Evolutionary conservation across 2,797 vertebrate genomes (phyloP), one percentile per base, ranked within the genome.

Genomic region (Prionace glauca): DNA sequence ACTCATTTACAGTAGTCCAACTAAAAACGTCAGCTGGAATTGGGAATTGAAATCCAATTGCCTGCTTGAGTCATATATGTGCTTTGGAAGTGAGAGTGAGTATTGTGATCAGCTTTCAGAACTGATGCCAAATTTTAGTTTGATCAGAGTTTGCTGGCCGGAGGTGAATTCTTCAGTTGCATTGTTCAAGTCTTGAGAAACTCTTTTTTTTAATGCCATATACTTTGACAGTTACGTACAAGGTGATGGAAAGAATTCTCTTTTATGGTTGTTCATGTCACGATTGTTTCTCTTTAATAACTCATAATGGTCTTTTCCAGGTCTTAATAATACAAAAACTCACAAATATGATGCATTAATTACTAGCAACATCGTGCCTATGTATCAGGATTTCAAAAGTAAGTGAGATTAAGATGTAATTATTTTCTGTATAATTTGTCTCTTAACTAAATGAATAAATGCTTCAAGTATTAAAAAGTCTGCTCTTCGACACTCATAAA

Each of bases 291-390:
- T 45, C 12, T 74, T 45, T 14, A 94, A 74, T 94, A 94, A 74
- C 32, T 50, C 12, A 12, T 77, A n/a, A 50, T 95, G n/a, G 96
- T 96, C 96, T 71, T 95, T 96, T 96, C 10, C 67, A 98, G 98
- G 96, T 67, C 96, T 97, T 26, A 97, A 0, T 95, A 96, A 96
- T 96, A 97, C 96, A 96, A 95, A 0, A 50, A 0, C 95, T 71
- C 97, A 96, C 94, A 97, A 97, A 79, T 96, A 97, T 67, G 99
- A 99, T 97, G 99, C 98, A 87, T 97, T 99, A 94, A 97, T 99
- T 96, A 98, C 97, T 32, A 99, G 98, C 97, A 99, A 99, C 97
- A 98, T 99, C 96, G 98, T 97, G 62, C 99, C 98, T 0, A 99
- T 99, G 99, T 99, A 98, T 96, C 96, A 96, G 67, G 97, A 97